Evolutionary conservation across 1,140 invertebrate species (phyloP), one percentile per base, ranked within the genome.

Genomic region (Drosophila nigromelanica): DNA sequence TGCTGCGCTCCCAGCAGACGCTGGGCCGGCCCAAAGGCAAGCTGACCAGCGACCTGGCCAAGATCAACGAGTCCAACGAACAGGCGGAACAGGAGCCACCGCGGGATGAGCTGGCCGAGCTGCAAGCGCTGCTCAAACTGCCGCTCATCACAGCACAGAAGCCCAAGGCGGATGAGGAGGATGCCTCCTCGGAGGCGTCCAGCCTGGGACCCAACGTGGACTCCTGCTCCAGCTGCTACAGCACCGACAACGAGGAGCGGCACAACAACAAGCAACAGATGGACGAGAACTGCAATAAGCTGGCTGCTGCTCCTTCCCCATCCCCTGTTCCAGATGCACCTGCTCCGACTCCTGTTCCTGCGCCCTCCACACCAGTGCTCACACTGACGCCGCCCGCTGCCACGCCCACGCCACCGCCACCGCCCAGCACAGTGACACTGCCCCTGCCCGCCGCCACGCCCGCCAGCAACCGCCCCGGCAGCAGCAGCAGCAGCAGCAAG

Each of bases 171-270:
- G 76, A 64, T 0, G 80, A 85, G 8, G 77, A 89, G 11, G 80
- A 94, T 92, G 89, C 87, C 39, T 73, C 92, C 40, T 92, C 92
- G 61, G 93, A 71, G 33, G 93, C 91, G 27, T 95, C 95, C 0
- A 95, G 95, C 70, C 92, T 95, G 15, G 94, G 95, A 35, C 94
- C 94, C 15, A 93, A 95, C 67, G 92, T 95, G 7, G 94, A 95
- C 91, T 95, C 94, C 55, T 95, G 94, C 11, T 93, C 94, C 37
- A 95, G 94, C 78, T 95, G 94, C 45, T 91, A 94, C 43, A 91
- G 86, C 54, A 76, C 77, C 5, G 94, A 94, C 33, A 93, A 93
- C 75, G 93, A 94, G 63, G 92, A 93, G 37, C 30, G 70, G 56
- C 58, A 56, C 37, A 6, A 68, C 6, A 78, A 74, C 3, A 64